phyloP scores from a whole-genome alignment of 2,113 vertebrate genomes.

The Gymnarchus niloticus region DNA sequence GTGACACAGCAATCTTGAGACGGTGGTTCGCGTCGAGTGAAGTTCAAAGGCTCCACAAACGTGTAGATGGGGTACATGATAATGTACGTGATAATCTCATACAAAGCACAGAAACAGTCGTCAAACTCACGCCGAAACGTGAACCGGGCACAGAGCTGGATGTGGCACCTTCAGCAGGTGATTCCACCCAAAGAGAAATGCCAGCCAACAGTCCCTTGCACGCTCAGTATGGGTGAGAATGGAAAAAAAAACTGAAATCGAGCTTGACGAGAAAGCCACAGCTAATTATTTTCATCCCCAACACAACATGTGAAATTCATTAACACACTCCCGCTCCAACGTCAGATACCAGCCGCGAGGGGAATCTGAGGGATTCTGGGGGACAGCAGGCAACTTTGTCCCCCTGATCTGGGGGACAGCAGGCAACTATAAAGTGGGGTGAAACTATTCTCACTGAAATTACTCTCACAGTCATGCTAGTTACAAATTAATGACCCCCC shows the following conservation, averaged over 20 bases:
- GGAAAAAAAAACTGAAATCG: neutral
- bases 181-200: neutral
- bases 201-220: constrained; percentile 2
- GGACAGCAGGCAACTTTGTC: no score
- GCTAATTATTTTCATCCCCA: constrained; percentile 15
- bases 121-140: neutral
- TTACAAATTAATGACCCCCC: neutral
- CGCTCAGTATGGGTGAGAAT: neutral
- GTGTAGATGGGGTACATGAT: neutral
- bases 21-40: neutral
- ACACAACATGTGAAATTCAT: constrained; percentile 15
- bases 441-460: neutral
- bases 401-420: no score
- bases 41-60: neutral
- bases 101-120: neutral
- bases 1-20: neutral
- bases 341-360: neutral
- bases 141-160: neutral
- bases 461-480: neutral
- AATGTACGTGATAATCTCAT: neutral
- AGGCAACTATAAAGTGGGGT: neutral
- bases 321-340: constrained; percentile 6
- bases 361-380: neutral
- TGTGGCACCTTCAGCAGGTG: neutral
- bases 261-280: neutral